Percentiles rank a stretch among this genome's conserved stretches.
Conservation (phyloP, 2,113 vertebrate species). For the Coturnix japonica region DNA sequence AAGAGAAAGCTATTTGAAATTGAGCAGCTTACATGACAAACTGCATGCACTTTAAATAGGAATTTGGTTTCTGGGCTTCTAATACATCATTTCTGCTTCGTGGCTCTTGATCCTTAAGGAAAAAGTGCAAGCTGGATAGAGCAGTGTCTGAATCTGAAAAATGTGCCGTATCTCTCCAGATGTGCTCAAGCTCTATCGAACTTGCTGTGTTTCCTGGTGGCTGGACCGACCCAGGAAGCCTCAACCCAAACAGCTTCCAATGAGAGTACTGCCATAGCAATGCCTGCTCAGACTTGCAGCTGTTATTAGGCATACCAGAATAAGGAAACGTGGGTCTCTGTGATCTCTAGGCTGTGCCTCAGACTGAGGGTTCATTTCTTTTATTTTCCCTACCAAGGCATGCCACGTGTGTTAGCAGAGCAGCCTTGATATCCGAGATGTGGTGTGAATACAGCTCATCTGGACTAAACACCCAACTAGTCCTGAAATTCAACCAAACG, state of each 20-base stretch:
- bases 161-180: constrained; percentile 13
- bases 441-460: background rate
- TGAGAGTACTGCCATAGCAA: background rate
- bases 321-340: background rate
- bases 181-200: constrained; percentile 43
- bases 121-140: constrained; percentile 53
- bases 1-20: background rate
- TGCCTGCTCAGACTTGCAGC: background rate
- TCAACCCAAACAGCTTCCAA: background rate
- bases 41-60: constrained; percentile 57
- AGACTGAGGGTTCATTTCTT: background rate
- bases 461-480: background rate
- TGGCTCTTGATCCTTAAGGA: constrained; percentile 37
- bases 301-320: background rate
- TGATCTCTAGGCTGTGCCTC: background rate
- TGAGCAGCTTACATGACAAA: constrained; percentile 44
- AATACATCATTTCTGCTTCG: background rate
- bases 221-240: constrained; percentile 32
- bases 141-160: constrained; percentile 22
- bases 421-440: background rate
- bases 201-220: constrained; percentile 55
- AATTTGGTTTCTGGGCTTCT: constrained; percentile 54
- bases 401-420: background rate
- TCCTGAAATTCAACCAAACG: background rate
- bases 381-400: background rate